phyloP scores from a whole-genome alignment of 1,140 invertebrate genomes.

The Caenorhabditis inopinata region DNA sequence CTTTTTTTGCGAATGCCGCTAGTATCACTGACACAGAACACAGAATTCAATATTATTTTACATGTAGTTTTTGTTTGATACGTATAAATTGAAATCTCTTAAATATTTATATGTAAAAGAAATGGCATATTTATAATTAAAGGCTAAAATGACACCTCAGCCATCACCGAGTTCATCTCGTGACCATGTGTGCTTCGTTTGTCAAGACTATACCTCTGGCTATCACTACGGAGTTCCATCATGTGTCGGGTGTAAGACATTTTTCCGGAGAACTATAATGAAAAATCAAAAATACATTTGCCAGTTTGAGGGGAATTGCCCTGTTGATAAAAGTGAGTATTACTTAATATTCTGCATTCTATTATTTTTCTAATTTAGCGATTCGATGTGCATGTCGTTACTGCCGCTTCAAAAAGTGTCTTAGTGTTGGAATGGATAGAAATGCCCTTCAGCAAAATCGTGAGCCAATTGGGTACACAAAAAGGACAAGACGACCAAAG shows the following conservation, averaged over 20 bases:
- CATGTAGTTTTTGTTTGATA: too few species aligned
- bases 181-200: slow-evolving; percentile 60
- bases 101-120: too few species aligned
- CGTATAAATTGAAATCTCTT: too few species aligned
- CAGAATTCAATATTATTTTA: too few species aligned
- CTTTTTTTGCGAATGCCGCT: too few species aligned
- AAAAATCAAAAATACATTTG: slow-evolving; percentile 63
- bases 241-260: slow-evolving; percentile 65
- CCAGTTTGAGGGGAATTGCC: slow-evolving; percentile 60
- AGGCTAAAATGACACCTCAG: not conserved
- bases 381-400: slow-evolving; percentile 63
- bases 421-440: slow-evolving; percentile 59
- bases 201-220: slow-evolving; percentile 62
- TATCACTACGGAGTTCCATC: slow-evolving; percentile 65
- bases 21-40: too few species aligned
- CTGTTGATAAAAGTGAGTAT: slow-evolving; percentile 56
- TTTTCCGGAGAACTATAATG: slow-evolving; percentile 63
- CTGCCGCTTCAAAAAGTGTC: slow-evolving; percentile 62
- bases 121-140: too few species aligned
- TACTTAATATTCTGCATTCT: not conserved
- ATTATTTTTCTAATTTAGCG: not conserved
- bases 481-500: slow-evolving; percentile 51
- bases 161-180: not conserved
- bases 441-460: slow-evolving; percentile 63
- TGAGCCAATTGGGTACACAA: slow-evolving; percentile 63